Evolutionary conservation across 1,140 invertebrate genomes (phyloP).

Genomic region (Drosophila baimaii): DNA sequence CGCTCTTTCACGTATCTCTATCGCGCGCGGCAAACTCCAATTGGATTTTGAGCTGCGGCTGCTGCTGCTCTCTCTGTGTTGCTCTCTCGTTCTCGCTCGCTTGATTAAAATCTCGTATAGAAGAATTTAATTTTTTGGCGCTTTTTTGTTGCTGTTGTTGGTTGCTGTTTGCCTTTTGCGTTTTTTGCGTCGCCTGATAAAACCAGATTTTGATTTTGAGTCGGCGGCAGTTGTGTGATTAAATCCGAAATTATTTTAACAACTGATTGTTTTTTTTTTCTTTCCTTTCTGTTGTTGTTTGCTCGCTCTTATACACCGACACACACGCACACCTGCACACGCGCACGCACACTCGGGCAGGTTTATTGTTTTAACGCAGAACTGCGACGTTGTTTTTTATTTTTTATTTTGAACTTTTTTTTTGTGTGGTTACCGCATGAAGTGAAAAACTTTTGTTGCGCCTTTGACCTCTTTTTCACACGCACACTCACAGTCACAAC

Average conservation of each 20-base stretch:
- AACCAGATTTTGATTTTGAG: slow-evolving; percentile 77
- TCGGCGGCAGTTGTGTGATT: slow-evolving; percentile 47
- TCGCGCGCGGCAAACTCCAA: slow-evolving; percentile 41
- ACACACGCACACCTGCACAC: slow-evolving; percentile 30
- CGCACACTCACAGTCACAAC: slow-evolving; percentile 27
- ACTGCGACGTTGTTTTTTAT: slow-evolving; percentile 77
- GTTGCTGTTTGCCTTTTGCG: slow-evolving; percentile 33
- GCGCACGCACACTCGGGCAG: slow-evolving; percentile 41
- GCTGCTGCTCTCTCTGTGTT: slow-evolving; percentile 34
- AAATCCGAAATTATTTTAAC: slow-evolving; percentile 62
- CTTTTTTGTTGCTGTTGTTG: slow-evolving; percentile 45
- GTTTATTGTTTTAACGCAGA: slow-evolving; percentile 76
- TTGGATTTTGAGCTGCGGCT: slow-evolving; percentile 36
- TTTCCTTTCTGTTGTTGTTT: slow-evolving; percentile 50
- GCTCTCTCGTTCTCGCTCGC: slow-evolving; percentile 25
- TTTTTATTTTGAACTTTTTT: slow-evolving; percentile 55
- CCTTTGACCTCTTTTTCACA: slow-evolving; percentile 80
- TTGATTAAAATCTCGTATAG: slow-evolving; percentile 57
- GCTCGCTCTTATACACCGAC: slow-evolving; percentile 60
- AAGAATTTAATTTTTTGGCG: slow-evolving; percentile 53
- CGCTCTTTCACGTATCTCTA: slow-evolving; percentile 23
- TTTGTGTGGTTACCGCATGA: slow-evolving; percentile 61
- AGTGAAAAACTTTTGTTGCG: slow-evolving; percentile 70
- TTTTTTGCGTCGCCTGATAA: slow-evolving; percentile 61
- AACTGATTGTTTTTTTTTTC: slow-evolving; percentile 43